These are phyloP conservation scores for Eurytoma californica DNA, from an alignment of 2,888 invertebrate species.

Conservation along the genomic window DNA sequence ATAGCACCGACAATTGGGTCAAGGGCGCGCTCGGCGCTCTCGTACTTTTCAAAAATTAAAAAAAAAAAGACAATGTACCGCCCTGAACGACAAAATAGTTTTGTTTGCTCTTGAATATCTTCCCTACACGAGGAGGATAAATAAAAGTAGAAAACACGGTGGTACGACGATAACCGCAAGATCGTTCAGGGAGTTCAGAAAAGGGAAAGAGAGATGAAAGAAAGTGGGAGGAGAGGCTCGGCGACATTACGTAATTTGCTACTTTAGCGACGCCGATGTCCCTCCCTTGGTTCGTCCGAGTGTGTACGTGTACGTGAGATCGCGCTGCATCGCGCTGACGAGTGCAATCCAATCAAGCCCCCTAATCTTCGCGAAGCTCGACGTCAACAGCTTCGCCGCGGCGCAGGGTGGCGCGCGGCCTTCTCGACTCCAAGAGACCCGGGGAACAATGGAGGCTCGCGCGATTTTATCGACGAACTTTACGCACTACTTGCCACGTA, in stretches of 20 bases:
- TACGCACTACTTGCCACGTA: not conserved
- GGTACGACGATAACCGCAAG: too few species aligned
- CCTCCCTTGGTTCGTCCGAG: not conserved
- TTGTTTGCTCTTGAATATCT: too few species aligned
- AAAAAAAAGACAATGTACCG: too few species aligned
- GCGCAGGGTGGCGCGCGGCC: not conserved
- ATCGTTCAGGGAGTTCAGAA: too few species aligned
- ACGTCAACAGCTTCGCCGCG: constrained; percentile 26
- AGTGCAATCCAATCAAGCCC: constrained; percentile 48
- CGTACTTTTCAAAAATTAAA: not conserved
- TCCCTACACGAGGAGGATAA: too few species aligned
- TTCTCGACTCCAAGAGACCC: too few species aligned
- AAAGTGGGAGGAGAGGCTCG: not conserved
- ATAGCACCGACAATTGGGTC: constrained; percentile 49
- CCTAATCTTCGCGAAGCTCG: constrained; percentile 29
- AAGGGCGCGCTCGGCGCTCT: constrained; percentile 17
- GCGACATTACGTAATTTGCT: constrained; percentile 44
- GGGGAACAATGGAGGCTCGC: too few species aligned
- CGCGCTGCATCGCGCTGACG: not conserved
- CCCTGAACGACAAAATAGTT: too few species aligned
- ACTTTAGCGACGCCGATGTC: constrained; percentile 22
- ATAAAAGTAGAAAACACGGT: too few species aligned
- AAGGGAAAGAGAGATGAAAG: not conserved
- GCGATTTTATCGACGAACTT: constrained; percentile 11
- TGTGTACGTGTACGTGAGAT: not conserved